Evolutionary conservation across 2,888 invertebrate species (phyloP).

Genomic region (Catocala sponsa): DNA sequence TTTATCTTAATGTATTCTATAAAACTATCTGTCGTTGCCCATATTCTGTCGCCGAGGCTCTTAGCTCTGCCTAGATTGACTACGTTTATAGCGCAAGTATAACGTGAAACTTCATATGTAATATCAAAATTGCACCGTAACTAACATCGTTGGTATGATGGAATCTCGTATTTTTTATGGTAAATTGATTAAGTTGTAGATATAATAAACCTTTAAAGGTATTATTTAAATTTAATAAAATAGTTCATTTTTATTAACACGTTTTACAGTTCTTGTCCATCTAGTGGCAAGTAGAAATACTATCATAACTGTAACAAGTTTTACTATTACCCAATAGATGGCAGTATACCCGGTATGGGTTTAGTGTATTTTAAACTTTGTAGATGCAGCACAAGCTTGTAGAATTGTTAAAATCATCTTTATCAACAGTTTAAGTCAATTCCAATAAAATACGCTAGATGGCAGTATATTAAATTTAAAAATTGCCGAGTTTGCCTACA

Average conservation of each 20-base stretch:
- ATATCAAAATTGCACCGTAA: background rate
- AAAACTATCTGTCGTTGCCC: background rate
- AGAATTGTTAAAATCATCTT: too few relatives aligned
- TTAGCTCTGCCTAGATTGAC: background rate
- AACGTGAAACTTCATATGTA: background rate
- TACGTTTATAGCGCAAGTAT: background rate
- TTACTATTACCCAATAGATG: constrained; percentile 46
- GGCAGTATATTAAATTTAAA: background rate
- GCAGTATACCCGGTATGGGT: constrained; percentile 18
- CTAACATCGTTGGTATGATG: background rate
- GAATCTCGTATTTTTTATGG: background rate
- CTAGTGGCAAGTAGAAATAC: constrained; percentile 58
- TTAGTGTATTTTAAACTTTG: background rate
- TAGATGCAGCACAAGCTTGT: constrained; percentile 27
- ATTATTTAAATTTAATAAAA: background rate
- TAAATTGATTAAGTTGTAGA: background rate
- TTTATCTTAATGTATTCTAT: background rate
- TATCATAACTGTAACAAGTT: constrained; percentile 10
- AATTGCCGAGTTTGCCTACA: too few relatives aligned
- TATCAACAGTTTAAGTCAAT: too few relatives aligned
- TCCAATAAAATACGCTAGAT: constrained; percentile 5
- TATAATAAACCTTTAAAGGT: background rate
- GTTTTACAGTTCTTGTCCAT: constrained; percentile 42
- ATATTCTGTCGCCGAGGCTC: background rate
- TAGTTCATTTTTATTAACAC: background rate